Base-by-base conservation (phyloP, 2,888 invertebrate genomes). In the Netelia virgata region DNA sequence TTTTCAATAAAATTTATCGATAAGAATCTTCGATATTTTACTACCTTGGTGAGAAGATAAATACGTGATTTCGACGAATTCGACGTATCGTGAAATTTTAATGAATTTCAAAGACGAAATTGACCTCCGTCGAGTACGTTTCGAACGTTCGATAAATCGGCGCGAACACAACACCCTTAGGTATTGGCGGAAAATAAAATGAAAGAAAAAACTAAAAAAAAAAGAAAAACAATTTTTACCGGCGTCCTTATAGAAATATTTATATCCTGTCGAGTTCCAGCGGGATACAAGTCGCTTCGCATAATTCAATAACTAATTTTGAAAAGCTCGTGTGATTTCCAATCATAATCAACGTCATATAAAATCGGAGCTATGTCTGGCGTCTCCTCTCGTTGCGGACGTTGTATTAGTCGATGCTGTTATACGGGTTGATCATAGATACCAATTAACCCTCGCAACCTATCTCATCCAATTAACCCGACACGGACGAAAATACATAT, bases 401-500 rank as follows among this genome's bases (percentile, higher is more conserved):
- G 36, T 36, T 6, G 14, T 47, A 14, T 47, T 47, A 14, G 11
- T 11, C 47, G 47, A 6, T 36, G 36, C 36, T 36, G 36, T 43
- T 75, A 63, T 55, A 59, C n/a, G 20, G 14, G 64, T 59, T 61
- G 36, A 63, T 59, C 57, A 61, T 36, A 36, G 74, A 70, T 47
- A 50, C 79, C 83, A 79, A 83, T 78, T 83, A 83, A 83, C 74
- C 74, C 69, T 59, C 23, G 63, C 78, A 83, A 70, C 61, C 73
- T 36, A 83, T 74, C 63, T n/a, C 74, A 57, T 79, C 64, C 79
- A 78, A 79, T 83, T 83, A 83, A 79, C 78, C 28, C 41, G 70
- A 64, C 74, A 36, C 55, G 41, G 6, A 69, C 55, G 68, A 43
- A 74, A 74, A 74, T 83, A 78, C 64, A 55, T 41, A 47, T 23